Base-by-base conservation (phyloP, 2,888 invertebrate species). In the Troglohyphantes excavatus region DNA sequence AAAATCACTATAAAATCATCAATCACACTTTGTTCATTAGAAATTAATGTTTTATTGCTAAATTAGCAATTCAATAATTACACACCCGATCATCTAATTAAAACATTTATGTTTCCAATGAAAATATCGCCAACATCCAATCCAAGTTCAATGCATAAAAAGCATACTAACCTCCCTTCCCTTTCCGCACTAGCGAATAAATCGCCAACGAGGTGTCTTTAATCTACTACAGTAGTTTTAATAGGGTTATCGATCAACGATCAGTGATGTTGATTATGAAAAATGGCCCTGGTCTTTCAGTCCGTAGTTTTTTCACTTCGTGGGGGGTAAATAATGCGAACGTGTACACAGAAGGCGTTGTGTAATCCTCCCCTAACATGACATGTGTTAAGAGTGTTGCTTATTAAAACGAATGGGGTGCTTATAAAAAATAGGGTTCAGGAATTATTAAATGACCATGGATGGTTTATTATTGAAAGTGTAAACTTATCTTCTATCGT, bases 201-300 rank as follows among this genome's bases (percentile, higher is more conserved):
- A 85, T 76, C 65, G 61, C 76, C 85, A 85, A 65, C 76, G 68
- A 68, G 68, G 68, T 26, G 67, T 76, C 43, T 61, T 76, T 85
- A 85, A 85, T 76, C 65, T 68, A 70, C 75, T 68, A 59, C 39
- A 26, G 68, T 68, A 29, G 59, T 68, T 85, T 39, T 76, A 76
- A 85, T 68, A 76, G 68, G 76, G 85, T 76, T 85, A 85, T 85
- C 68, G 76, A 85, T 85, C 85, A 85, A 65, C n/a, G 68, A 81
- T 76, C 76, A 53, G 19, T 26, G 67, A 33, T 76, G 27, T 46
- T 68, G 76, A 85, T 76, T 53, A 85, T 78, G 85, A 85, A 61
- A 85, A 85, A 78, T 78, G 19, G 39, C 26, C 29, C n/a, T 1
- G 2, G 1, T 21, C 13, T 43, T 79, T 67, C 21, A 65, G 65